These are phyloP conservation scores for Phrynosoma blainvillii DNA, from an alignment of 2,113 vertebrate species.

Conservation along the genomic window DNA sequence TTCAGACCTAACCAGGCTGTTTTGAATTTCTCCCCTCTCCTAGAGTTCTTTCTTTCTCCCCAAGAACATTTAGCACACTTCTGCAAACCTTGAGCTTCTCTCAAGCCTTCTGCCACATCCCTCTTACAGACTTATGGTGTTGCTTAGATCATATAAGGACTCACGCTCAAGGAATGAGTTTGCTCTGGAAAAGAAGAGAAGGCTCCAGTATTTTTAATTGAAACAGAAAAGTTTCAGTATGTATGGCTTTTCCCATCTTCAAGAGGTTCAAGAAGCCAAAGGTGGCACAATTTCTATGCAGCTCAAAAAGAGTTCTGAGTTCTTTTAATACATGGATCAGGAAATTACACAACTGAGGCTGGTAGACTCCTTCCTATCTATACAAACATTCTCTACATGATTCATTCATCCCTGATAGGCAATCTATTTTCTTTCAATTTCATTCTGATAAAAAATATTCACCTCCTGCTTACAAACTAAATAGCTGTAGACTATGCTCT, in stretches of 20 bases:
- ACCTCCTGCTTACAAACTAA: constrained; percentile 42
- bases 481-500: constrained; percentile 17
- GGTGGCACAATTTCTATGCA: not conserved
- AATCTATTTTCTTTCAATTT: constrained; percentile 43
- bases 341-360: not conserved
- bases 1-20: not conserved
- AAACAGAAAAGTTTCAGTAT: not conserved
- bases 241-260: not conserved
- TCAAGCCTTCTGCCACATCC: not conserved
- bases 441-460: constrained; percentile 49
- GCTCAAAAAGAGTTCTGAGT: not conserved
- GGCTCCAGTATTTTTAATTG: not conserved
- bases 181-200: not conserved
- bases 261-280: not conserved
- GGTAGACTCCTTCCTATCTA: constrained; percentile 33
- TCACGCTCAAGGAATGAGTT: no score
- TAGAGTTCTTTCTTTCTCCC: not conserved
- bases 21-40: not conserved
- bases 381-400: constrained; percentile 35
- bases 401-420: constrained; percentile 42
- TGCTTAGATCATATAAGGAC: not conserved
- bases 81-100: not conserved
- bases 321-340: not conserved
- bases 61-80: not conserved
- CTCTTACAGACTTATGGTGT: not conserved